Conservation (phyloP, 2,888 invertebrate species). For the Hirtodrosophila trivittata region DNA sequence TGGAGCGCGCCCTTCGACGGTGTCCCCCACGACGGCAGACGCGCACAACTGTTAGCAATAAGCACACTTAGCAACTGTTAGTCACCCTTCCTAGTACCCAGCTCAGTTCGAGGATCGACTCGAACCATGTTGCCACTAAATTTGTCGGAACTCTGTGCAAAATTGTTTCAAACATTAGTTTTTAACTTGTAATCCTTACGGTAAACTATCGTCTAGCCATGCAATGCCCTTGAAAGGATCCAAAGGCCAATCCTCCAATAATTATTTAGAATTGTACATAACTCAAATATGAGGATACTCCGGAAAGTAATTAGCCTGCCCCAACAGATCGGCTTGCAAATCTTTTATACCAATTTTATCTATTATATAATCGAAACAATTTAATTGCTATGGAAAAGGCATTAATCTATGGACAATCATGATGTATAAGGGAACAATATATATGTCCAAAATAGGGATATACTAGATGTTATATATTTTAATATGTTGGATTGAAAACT, state of each 20-base stretch:
- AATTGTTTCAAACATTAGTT: conserved; percentile 62
- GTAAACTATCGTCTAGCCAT: conserved; percentile 55
- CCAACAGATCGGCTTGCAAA: not conserved
- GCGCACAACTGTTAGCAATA: conserved; percentile 59
- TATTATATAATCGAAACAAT: too few species aligned
- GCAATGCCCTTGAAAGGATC: conserved; percentile 33
- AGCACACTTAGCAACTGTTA: conserved; percentile 17
- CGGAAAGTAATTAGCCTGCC: not conserved
- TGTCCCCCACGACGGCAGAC: conserved; percentile 77
- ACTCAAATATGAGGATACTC: not conserved
- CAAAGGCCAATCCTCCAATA: conserved; percentile 18
- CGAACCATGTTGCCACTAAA: conserved; percentile 7
- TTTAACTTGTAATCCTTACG: conserved; percentile 44
- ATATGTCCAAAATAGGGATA: too few species aligned
- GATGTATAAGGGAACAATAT: too few species aligned
- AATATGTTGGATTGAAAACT: too few species aligned
- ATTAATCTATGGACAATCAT: too few species aligned
- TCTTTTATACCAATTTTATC: too few species aligned
- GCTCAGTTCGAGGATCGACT: conserved; percentile 13
- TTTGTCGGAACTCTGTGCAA: conserved; percentile 58
- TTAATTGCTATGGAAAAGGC: too few species aligned
- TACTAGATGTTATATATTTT: too few species aligned
- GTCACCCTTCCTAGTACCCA: conserved; percentile 16
- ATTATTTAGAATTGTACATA: conserved; percentile 7
- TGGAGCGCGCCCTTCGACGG: conserved; percentile 78